Base-by-base conservation (phyloP, 2,888 invertebrate species). In the Apamea monoglypha region DNA sequence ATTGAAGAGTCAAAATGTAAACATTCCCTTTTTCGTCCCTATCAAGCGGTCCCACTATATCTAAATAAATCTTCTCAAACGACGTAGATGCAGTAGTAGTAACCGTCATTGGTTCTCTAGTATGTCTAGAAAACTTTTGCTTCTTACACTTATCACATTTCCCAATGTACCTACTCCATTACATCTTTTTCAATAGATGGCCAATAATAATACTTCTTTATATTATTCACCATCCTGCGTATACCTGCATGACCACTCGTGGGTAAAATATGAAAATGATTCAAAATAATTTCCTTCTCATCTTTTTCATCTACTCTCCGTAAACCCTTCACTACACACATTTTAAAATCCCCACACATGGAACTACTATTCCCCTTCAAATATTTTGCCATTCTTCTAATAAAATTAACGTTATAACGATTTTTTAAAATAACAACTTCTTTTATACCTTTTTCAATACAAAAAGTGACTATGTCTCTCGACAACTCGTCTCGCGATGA, bases 201-300 rank as follows among this genome's bases (percentile, higher is more conserved):
- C 32, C 36, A 56, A 36, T 70, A 70, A 70, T n/a, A 56, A 56
- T 36, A 70, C 25, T 56, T 56, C 70, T 56, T 36, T 70, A 56
- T 56, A 70, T 53, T 70, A 70, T 36, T 70, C 40, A 71, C 71
- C 74, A 74, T 74, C 1, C 74, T 63, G 36, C 66, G 63, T 64
- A 66, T 66, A 36, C 74, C 74, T 50, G 74, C 53, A 53, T 74
- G 74, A 50, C 74, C 66, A 53, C 74, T 73, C 10, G 44, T 64
- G 21, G 63, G 73, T 47, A 68, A 68, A 68, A 68, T 47, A 16
- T 63, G 63, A 25, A 64, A 64, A 64, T 64, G 36, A 64, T 71
- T 56, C 53, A 71, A 59, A 59, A 59, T 56, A 25, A 71, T 40
- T n/a, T 25, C 44, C 44, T n/a, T 67, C 29, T 67, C 67, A 67